Conservation (phyloP, 2,888 invertebrate genomes). For the Rhodophaea formosa region DNA sequence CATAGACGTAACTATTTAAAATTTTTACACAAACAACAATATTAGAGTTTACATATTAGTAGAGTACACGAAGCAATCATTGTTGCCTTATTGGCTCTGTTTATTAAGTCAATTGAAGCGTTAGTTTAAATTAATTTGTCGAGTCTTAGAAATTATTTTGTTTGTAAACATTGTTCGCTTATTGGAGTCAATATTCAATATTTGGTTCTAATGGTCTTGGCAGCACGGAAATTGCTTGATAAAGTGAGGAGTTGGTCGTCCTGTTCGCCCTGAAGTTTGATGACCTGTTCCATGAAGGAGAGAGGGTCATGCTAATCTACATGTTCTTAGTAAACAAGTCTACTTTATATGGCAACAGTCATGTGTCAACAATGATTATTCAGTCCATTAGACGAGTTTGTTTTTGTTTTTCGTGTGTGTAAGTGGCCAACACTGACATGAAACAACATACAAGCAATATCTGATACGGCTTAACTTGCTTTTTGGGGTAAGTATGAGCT, state of each 20-base stretch:
- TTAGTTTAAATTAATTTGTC: conserved; percentile 70
- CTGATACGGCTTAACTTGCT: no score
- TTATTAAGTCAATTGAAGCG: conserved; percentile 57
- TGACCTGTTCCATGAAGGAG: background rate
- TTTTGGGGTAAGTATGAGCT: no score
- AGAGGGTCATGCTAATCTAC: background rate
- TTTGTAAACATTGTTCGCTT: conserved; percentile 61
- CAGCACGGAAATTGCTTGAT: conserved; percentile 20
- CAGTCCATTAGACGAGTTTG: background rate
- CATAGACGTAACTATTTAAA: background rate
- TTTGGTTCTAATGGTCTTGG: conserved; percentile 54
- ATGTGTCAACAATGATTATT: no score
- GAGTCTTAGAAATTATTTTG: conserved; percentile 71
- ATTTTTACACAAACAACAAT: background rate
- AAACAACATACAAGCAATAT: no score
- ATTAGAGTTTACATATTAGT: conserved; percentile 3
- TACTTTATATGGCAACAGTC: no score
- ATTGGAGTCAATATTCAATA: conserved; percentile 65
- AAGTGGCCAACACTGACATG: no score
- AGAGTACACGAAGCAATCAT: conserved; percentile 17
- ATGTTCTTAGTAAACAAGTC: no score
- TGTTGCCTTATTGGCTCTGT: conserved; percentile 49
- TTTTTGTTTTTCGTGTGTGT: no score
- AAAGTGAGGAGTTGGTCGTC: conserved; percentile 34
- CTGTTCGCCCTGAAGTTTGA: background rate